Evolutionary conservation across 2,113 vertebrate species (phyloP).

Genomic region (Danionella cerebrum): DNA sequence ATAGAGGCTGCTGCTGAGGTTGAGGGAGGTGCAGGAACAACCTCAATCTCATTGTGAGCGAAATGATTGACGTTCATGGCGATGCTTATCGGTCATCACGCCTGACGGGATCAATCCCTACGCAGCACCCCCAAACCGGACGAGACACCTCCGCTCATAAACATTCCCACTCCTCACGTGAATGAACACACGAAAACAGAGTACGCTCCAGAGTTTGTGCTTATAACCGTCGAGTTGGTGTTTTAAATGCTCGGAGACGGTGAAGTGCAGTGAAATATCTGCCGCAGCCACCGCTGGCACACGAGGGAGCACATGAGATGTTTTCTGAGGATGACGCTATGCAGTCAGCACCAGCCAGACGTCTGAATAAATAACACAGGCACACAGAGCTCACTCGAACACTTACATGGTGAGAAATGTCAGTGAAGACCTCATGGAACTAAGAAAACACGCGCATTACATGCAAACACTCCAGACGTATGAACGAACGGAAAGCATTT

Average conservation of each 20-base stretch:
- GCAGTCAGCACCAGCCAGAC: constrained; percentile 23
- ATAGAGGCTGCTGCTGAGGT: not conserved
- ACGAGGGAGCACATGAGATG: constrained; percentile 14
- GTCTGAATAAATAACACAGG: constrained; percentile 23
- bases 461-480: not conserved
- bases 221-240: constrained; percentile 44
- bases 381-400: constrained; percentile 11
- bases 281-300: constrained; percentile 42
- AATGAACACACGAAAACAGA: not conserved
- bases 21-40: not conserved
- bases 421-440: not conserved
- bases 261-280: constrained; percentile 56
- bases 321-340: constrained; percentile 37
- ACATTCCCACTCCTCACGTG: not conserved
- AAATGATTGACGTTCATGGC: not conserved
- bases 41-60: not conserved
- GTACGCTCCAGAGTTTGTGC: constrained; percentile 1
- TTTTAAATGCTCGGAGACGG: constrained; percentile 62
- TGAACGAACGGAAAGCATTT: constrained; percentile 54
- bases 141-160: not conserved
- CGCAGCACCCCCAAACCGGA: too few relatives aligned
- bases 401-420: not conserved
- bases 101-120: too few relatives aligned
- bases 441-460: not conserved
- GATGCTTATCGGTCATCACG: not conserved